Base-by-base conservation (phyloP, 2,888 invertebrate genomes). In the Xestoiulus laeticollis region DNA sequence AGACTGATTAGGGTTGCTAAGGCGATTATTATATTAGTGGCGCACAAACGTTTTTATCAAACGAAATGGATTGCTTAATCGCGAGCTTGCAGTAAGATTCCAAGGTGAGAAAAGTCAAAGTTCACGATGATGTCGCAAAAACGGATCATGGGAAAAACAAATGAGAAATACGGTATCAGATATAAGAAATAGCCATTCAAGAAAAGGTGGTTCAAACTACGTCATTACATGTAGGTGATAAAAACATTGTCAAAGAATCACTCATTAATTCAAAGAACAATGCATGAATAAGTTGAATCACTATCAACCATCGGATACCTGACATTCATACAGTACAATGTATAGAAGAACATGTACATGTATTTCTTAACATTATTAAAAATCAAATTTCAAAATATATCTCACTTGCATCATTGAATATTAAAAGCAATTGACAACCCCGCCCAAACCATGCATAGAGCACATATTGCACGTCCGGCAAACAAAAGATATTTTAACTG, bases 1-100 rank as follows among this genome's bases (percentile, higher is more conserved):
- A 68, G 68, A 68, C 68, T 68, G 68, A 68, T 68, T 68, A 68
- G 68, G 68, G 68, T 68, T 68, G 68, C 68, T 68, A 68, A 68
- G 68, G 68, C 68, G 68, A 68, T 68, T 68, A 68, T 68, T 68
- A 68, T 26, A 26, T 68, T 68, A 68, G 68, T 68, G 68, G 1
- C 10, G 12, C 68, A 22, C 59, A n/a, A 6, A 26, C 68, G 68
- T n/a, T 68, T 22, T 68, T 68, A 68, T 68, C 68, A 68, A 68
- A 68, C 68, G 26, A 22, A 68, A 68, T 26, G 59, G 6, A 22
- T 26, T 68, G 68, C 68, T 68, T 68, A 68, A 68, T 68, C 68
- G 22, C 22, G 59, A 59, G 68, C 22, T 68, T 0, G 68, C 68
- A 26, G 6, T 68, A 68, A 68, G 68, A 68, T 26, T 26, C 59